Evolutionary conservation across 2,888 invertebrate species (phyloP).

Genomic region (Andrena chrysosceles): DNA sequence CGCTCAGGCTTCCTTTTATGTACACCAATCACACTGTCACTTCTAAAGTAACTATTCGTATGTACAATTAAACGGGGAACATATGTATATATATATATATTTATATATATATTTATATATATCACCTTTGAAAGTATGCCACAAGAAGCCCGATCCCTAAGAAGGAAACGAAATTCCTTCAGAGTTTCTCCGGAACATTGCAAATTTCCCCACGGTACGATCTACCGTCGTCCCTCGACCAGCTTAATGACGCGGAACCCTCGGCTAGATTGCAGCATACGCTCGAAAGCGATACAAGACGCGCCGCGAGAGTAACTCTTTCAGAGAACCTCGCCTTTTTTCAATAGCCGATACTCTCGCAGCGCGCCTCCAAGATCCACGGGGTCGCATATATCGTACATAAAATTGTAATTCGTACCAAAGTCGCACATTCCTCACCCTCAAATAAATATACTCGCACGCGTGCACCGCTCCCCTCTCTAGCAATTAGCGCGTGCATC

Average conservation of each 20-base stretch:
- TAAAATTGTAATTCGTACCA: slow-evolving; percentile 61
- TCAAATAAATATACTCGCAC: slow-evolving; percentile 77
- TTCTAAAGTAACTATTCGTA: slow-evolving; percentile 73
- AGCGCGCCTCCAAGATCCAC: slow-evolving; percentile 33
- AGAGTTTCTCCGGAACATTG: background rate
- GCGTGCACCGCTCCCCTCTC: slow-evolving; percentile 27
- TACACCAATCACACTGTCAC: slow-evolving; percentile 69
- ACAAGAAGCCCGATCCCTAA: slow-evolving; percentile 24
- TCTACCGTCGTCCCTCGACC: background rate
- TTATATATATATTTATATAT: slow-evolving; percentile 32
- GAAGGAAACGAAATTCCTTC: background rate
- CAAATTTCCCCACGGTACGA: background rate
- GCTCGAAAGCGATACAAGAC: slow-evolving; percentile 37
- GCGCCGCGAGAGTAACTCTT: slow-evolving; percentile 27
- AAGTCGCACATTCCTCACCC: slow-evolving; percentile 60
- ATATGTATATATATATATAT: too few relatives aligned
- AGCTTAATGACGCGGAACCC: background rate
- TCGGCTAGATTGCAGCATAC: slow-evolving; percentile 57
- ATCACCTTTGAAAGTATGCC: slow-evolving; percentile 54
- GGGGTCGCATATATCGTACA: slow-evolving; percentile 54
- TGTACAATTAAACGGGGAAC: slow-evolving; percentile 74
- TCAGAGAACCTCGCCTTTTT: slow-evolving; percentile 25
- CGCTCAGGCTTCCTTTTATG: slow-evolving; percentile 59
- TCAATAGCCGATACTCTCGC: slow-evolving; percentile 21
- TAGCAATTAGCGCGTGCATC: slow-evolving; percentile 37